Percentiles rank a stretch among this genome's conserved stretches.
phyloP scores from a whole-genome alignment of 92 coral and sea anemone genomes.

The Phymanthus crucifer region DNA sequence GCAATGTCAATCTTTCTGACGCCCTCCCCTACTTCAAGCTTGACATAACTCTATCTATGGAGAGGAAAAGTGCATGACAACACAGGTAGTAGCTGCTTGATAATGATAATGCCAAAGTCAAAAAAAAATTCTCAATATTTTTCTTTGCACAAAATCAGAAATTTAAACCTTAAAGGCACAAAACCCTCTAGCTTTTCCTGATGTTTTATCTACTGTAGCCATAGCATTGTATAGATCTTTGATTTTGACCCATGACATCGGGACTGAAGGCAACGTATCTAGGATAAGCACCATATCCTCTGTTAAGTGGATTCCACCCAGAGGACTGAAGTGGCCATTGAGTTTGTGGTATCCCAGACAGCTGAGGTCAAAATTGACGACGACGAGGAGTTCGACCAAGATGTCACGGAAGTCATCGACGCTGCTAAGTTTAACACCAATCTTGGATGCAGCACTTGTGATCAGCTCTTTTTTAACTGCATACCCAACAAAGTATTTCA shows the following conservation, averaged over 20 bases:
- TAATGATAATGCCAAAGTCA: no score
- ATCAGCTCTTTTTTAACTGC: conserved; percentile 4
- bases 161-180: conserved; percentile 29
- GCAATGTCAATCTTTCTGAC: no score
- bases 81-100: no score
- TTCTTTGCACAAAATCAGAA: no score
- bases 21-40: no score
- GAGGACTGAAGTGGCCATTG: conserved; percentile 55
- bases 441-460: not conserved
- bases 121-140: no score
- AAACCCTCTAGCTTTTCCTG: conserved; percentile 56
- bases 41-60: no score
- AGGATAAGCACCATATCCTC: conserved; percentile 55
- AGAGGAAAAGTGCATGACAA: no score
- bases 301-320: conserved; percentile 47
- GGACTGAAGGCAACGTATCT: conserved; percentile 60
- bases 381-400: conserved; percentile 41
- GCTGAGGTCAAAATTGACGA: conserved; percentile 40
- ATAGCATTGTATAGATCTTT: conserved; percentile 56
- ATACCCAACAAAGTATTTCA: conserved; percentile 17
- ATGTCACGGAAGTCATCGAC: conserved; percentile 49
- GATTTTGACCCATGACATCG: conserved; percentile 52
- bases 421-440: not conserved
- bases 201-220: conserved; percentile 39
- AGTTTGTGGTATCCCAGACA: conserved; percentile 12